phyloP scores from a whole-genome alignment of 1,140 invertebrate genomes.

The Saccostrea cuccullata region DNA sequence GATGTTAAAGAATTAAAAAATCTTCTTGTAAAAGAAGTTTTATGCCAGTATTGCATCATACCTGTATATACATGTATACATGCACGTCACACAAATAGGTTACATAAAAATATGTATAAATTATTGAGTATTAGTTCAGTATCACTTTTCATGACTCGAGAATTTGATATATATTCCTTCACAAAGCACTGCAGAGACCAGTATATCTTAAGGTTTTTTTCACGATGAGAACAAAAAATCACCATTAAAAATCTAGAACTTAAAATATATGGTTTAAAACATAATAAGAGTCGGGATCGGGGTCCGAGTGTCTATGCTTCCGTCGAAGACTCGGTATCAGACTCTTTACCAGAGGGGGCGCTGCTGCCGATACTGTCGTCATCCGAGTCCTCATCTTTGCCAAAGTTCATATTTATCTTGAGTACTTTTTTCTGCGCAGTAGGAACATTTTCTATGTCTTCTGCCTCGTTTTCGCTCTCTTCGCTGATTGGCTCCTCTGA shows the following conservation, averaged over 20 bases:
- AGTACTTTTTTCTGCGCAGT: not conserved
- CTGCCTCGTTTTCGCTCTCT: slow-evolving; percentile 22
- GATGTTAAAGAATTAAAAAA: too few relatives aligned
- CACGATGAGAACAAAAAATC: too few relatives aligned
- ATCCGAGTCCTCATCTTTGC: slow-evolving; percentile 22
- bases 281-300: not conserved
- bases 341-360: not conserved
- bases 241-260: too few relatives aligned
- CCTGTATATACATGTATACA: too few relatives aligned
- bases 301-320: not conserved
- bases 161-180: too few relatives aligned
- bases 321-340: not conserved
- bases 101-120: too few relatives aligned
- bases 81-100: too few relatives aligned
- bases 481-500: not conserved
- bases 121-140: not conserved
- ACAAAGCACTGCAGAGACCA: too few relatives aligned
- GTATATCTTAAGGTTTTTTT: too few relatives aligned
- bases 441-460: not conserved
- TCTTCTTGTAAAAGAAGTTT: too few relatives aligned
- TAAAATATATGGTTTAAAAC: too few relatives aligned
- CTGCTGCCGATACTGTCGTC: not conserved
- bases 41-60: too few relatives aligned
- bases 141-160: not conserved
- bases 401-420: not conserved